Conservation (phyloP, 2,797 vertebrate genomes). For the Poeciliopsis gracilis region DNA sequence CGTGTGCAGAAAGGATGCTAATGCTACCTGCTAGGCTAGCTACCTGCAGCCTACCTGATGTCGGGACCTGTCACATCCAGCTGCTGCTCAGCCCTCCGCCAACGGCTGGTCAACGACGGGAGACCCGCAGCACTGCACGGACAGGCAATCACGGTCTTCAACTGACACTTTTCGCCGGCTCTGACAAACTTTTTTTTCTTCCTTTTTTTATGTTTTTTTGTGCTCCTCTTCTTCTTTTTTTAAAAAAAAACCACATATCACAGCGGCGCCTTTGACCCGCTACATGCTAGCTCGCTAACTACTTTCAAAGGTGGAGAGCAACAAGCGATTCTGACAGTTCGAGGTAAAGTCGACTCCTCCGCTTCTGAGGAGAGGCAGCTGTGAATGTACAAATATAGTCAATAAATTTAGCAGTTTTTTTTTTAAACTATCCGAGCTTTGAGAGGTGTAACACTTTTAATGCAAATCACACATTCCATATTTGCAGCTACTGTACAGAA, state of each 20-base stretch:
- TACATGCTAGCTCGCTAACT: constrained; percentile 72
- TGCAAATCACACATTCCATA: fast-evolving
- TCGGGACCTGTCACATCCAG: constrained; percentile 78
- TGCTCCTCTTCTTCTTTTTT: constrained; percentile 19
- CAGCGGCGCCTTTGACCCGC: constrained; percentile 21
- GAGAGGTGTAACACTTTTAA: fast-evolving
- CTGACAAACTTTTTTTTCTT: constrained; percentile 39
- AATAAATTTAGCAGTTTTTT: not conserved
- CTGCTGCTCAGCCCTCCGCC: constrained; percentile 55
- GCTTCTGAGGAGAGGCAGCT: constrained; percentile 17
- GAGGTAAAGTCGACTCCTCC: constrained; percentile 56
- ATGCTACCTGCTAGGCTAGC: constrained; percentile 57
- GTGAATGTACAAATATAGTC: not conserved
- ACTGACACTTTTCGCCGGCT: constrained; percentile 4
- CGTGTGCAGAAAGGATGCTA: constrained; percentile 21
- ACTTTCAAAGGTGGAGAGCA: constrained; percentile 79
- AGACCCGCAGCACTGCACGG: constrained; percentile 12
- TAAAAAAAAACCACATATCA: not conserved
- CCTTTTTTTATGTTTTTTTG: constrained; percentile 19
- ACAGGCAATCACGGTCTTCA: constrained; percentile 7
- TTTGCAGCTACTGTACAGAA: not conserved
- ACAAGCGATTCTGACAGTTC: constrained; percentile 84
- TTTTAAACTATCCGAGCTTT: fast-evolving
- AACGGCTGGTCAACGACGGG: constrained; percentile 24
- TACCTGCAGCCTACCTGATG: constrained; percentile 75